Conservation (phyloP, 2,113 vertebrate species). For the Holacanthus passer region DNA sequence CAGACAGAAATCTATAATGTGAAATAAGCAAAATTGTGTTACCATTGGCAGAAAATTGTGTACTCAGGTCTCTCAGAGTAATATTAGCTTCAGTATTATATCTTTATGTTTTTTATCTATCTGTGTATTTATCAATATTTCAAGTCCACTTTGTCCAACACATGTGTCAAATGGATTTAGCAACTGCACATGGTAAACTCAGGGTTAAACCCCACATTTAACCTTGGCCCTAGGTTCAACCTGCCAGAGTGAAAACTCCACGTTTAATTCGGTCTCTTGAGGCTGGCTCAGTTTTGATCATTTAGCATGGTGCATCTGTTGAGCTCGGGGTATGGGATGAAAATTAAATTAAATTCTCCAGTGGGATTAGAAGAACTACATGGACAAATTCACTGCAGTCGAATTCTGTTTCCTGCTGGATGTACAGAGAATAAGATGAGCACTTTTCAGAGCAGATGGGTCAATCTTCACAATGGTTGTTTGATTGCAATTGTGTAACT, state of each 20-base stretch:
- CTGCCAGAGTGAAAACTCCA: not conserved
- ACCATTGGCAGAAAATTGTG: not conserved
- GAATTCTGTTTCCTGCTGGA: not conserved
- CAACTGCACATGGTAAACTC: not conserved
- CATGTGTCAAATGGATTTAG: not conserved
- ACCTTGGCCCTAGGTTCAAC: not conserved
- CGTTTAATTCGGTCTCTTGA: not conserved
- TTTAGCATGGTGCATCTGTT: not conserved
- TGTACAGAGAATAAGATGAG: not conserved
- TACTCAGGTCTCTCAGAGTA: not conserved
- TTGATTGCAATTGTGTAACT: not conserved
- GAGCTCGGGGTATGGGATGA: not conserved
- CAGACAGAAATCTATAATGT: not conserved
- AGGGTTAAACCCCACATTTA: constrained; percentile 3
- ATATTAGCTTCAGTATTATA: not conserved
- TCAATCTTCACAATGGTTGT: not conserved
- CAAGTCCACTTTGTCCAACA: not conserved
- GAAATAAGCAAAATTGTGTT: not conserved
- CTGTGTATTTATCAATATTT: not conserved
- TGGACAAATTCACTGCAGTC: not conserved
- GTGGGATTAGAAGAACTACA: not conserved
- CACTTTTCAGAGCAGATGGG: not conserved
- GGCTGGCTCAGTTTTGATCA: not conserved
- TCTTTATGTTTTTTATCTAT: not conserved
- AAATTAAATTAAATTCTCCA: not conserved